Conservation (phyloP, 1,140 invertebrate species). For the Aphelinus atriplicis region DNA sequence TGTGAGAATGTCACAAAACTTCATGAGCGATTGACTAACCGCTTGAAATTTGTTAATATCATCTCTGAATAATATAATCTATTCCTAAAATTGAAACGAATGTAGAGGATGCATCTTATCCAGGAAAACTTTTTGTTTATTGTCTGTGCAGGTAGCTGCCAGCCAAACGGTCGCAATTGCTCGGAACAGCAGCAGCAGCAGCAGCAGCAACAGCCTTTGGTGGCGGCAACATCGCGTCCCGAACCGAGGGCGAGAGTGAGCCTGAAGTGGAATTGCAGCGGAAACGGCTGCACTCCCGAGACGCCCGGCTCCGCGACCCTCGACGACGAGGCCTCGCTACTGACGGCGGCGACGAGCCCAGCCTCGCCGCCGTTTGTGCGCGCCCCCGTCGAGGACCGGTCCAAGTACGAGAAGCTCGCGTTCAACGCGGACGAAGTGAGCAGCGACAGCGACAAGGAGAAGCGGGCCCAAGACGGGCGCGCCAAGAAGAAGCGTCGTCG, state of each 20-base stretch:
- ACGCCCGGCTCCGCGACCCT: constrained; percentile 40
- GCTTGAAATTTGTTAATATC: too few species aligned
- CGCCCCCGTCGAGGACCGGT: constrained; percentile 76
- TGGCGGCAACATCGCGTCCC: too few species aligned
- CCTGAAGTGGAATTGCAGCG: constrained; percentile 43
- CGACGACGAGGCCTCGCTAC: constrained; percentile 55
- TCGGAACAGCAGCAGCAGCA: neutral
- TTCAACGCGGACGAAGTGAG: constrained; percentile 70
- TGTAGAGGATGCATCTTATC: too few species aligned
- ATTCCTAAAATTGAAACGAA: too few species aligned
- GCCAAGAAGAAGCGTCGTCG: constrained; percentile 58
- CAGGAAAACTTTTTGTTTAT: constrained; percentile 10
- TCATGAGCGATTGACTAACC: too few species aligned
- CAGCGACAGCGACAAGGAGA: constrained; percentile 69
- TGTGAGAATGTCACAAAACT: too few species aligned
- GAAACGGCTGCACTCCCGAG: constrained; percentile 38
- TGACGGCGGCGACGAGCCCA: constrained; percentile 53
- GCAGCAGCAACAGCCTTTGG: neutral
- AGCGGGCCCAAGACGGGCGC: constrained; percentile 48
- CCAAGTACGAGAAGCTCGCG: constrained; percentile 83
- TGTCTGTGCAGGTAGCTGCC: constrained; percentile 28
- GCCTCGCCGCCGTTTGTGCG: constrained; percentile 68
- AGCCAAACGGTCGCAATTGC: neutral
- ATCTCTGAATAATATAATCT: too few species aligned
- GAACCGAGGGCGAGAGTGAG: too few species aligned